Percentiles rank a stretch among this genome's conserved stretches.
Evolutionary conservation across 2,888 invertebrate genomes (phyloP).

Genomic region (Brachylomia viminalis): DNA sequence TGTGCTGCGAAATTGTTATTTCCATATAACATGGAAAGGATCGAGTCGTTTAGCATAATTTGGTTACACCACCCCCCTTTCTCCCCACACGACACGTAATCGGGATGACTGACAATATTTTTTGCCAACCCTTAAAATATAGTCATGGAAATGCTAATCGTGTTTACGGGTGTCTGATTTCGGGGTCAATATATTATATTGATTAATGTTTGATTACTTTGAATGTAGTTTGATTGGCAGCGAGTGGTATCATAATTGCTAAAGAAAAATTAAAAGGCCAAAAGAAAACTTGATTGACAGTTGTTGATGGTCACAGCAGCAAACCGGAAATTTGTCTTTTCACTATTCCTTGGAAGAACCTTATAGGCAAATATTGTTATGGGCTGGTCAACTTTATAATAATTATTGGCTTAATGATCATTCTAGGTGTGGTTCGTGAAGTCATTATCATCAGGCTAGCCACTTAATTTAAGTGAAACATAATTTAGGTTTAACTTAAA

Average conservation of each 20-base stretch:
- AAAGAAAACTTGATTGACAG: not conserved
- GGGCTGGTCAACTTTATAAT: not conserved
- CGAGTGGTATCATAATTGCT: not conserved
- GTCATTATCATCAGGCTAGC: not conserved
- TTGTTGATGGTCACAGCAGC: not conserved
- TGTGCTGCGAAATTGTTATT: slow-evolving; percentile 62
- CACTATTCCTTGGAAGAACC: not conserved
- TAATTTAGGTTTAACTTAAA: not conserved
- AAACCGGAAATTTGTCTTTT: not conserved
- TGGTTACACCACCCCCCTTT: slow-evolving; percentile 18
- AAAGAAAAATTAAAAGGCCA: not conserved
- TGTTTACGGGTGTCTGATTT: slow-evolving; percentile 37
- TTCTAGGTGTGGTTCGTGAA: not conserved
- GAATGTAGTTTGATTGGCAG: not conserved
- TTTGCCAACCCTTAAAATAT: slow-evolving; percentile 45
- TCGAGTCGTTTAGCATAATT: slow-evolving; percentile 66
- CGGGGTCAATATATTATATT: slow-evolving; percentile 31
- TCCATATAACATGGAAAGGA: slow-evolving; percentile 57
- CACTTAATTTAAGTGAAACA: not conserved
- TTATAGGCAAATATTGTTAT: not conserved
- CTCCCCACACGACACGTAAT: slow-evolving; percentile 44
- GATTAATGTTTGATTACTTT: slow-evolving; percentile 46
- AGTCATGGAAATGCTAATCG: slow-evolving; percentile 63
- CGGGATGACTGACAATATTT: slow-evolving; percentile 62
- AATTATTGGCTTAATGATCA: not conserved